A percentile compares a stretch with the other conserved stretches of the same genome.
phyloP scores from a whole-genome alignment of 2,113 vertebrate species.

The Monarcha castaneiventris region DNA sequence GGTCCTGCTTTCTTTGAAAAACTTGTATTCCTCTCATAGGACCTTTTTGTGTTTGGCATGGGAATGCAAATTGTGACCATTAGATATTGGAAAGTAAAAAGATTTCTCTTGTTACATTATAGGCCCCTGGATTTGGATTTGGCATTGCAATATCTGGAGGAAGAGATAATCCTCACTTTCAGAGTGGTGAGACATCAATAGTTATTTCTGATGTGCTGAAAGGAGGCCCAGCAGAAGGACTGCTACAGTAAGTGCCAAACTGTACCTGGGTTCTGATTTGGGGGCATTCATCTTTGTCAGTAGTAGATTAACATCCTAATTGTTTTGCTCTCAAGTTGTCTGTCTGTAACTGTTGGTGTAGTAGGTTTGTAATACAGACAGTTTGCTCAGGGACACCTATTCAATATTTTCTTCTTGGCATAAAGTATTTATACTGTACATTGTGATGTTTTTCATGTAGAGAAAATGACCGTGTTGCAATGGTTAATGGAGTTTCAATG shows the following conservation, averaged over 20 bases:
- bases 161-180: slow-evolving; percentile 98
- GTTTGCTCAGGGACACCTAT: neutral
- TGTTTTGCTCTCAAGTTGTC: neutral
- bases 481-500: slow-evolving; percentile 99
- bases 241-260: slow-evolving; percentile 87
- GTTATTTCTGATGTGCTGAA: slow-evolving; percentile 99
- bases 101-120: neutral
- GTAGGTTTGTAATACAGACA: neutral
- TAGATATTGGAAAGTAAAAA: neutral
- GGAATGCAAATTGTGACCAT: neutral
- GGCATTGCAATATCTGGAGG: slow-evolving; percentile 99
- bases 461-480: slow-evolving; percentile 97
- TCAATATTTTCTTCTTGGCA: neutral
- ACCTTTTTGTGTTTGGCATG: neutral
- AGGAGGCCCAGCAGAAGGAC: slow-evolving; percentile 95
- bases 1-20: neutral
- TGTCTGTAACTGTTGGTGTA: neutral
- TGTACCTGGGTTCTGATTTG: neutral
- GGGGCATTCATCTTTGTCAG: neutral
- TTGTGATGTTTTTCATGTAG: slow-evolving; percentile 66
- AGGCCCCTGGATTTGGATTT: slow-evolving; percentile 98
- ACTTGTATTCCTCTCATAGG: neutral
- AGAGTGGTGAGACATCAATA: slow-evolving; percentile 98
- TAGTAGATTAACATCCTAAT: neutral
- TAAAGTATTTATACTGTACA: neutral